Evolutionary conservation across 2,888 invertebrate genomes (phyloP), one percentile per base, ranked within the genome.

Genomic region (Calliphora vomitoria): DNA sequence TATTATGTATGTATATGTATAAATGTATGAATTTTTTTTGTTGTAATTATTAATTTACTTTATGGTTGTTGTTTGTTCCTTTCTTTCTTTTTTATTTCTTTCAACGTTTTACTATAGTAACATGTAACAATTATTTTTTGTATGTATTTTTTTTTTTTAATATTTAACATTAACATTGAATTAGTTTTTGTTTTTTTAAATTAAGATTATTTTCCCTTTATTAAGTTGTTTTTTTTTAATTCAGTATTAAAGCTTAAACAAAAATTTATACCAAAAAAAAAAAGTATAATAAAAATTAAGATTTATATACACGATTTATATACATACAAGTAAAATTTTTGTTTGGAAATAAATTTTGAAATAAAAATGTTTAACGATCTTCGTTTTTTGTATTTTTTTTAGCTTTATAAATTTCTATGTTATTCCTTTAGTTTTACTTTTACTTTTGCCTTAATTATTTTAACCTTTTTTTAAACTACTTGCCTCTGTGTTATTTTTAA

Each of bases 111-210:
- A 55, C 85, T 84, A 81, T 85, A 85, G 82, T 89, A 91, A 90
- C 90, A 89, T 91, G 89, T 90, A 91, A 90, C 90, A 91, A 90
- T 89, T 89, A 90, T 60, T 85, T 84, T 60, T 72, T 87, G 85
- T 71, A 47, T 69, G 47, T 53, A 44, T 82, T 89, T 88, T 79
- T 72, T 66, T 79, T 79, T 74, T 62, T 44, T 88, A 89, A 89
- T 60, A 84, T 88, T 88, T 88, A 89, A 90, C 89, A 90, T 91
- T 90, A 89, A 76, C 84, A 88, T 89, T 89, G 85, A 89, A 87
- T 85, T 85, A 74, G 74, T 84, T 69, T 82, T 50, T 58, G 62
- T 50, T 60, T 66, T 75, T 88, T 35, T 35, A 35, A 35, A 35
- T 35, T 64, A 53, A 78, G 89, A 89, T 84, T 86, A 31, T 58